A percentile compares a stretch with the other conserved stretches of the same genome.
phyloP scores from a whole-genome alignment of 2,888 invertebrate genomes.

The Temnothorax unifasciatus region DNA sequence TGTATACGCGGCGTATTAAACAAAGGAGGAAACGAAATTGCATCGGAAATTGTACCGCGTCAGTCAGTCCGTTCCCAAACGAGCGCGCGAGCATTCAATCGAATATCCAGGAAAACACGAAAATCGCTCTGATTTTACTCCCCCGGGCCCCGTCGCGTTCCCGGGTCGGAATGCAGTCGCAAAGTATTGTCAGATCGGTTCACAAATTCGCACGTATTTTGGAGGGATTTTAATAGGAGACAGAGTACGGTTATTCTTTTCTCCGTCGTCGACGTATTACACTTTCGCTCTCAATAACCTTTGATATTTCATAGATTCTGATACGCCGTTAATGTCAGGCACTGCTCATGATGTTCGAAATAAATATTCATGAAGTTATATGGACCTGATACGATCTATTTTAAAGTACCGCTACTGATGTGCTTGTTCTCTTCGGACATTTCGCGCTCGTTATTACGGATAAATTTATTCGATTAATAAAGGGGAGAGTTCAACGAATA shows the following conservation, averaged over 20 bases:
- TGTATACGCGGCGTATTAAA: conserved; percentile 36
- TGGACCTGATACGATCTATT: neutral
- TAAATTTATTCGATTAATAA: conserved; percentile 32
- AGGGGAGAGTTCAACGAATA: neutral
- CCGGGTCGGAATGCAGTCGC: neutral
- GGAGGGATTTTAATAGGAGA: neutral
- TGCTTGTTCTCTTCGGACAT: conserved; percentile 20
- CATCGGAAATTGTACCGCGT: conserved; percentile 39
- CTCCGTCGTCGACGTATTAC: neutral
- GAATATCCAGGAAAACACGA: conserved; percentile 19
- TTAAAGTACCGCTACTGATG: conserved; percentile 15
- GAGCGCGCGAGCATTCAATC: neutral
- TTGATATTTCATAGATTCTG: neutral
- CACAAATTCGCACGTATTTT: neutral
- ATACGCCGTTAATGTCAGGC: neutral
- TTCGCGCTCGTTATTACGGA: neutral
- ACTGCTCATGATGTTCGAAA: neutral
- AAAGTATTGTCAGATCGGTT: neutral
- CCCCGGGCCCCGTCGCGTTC: neutral
- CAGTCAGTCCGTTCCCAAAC: neutral
- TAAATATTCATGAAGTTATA: conserved; percentile 25
- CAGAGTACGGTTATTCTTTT: neutral
- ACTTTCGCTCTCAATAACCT: neutral
- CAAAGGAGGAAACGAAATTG: conserved; percentile 51
- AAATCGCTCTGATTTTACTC: conserved; percentile 11